Conservation (phyloP, 2,888 invertebrate genomes). For the Allophyes oxyacanthae region DNA sequence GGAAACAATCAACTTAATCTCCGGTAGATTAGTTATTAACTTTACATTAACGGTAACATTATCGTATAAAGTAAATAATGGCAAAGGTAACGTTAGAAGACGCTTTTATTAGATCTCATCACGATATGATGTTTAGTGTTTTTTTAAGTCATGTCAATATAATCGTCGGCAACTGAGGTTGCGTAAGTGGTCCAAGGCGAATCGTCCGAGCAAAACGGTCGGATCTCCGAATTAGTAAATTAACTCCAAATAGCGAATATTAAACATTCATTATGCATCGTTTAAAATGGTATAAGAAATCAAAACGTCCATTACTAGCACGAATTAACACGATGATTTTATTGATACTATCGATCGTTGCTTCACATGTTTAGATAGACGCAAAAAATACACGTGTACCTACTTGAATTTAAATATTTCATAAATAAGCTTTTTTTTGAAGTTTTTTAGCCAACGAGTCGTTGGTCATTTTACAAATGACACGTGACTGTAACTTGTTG, state of each 20-base stretch:
- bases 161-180: slow-evolving; percentile 62
- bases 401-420: no score
- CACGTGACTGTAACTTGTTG: no score
- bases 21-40: slow-evolving; percentile 16
- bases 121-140: slow-evolving; percentile 18
- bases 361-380: slow-evolving; percentile 5
- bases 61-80: slow-evolving; percentile 3
- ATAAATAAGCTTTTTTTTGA: no score
- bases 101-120: slow-evolving; percentile 1
- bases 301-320: slow-evolving; percentile 15
- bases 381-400: neutral
- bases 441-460: no score
- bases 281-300: slow-evolving; percentile 18
- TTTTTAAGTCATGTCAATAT: slow-evolving; percentile 49
- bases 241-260: slow-evolving; percentile 37
- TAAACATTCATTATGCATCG: slow-evolving; percentile 29
- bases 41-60: no score
- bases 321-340: slow-evolving; percentile 4
- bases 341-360: slow-evolving; percentile 7
- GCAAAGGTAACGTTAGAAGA: slow-evolving; percentile 5
- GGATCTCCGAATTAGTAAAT: slow-evolving; percentile 66
- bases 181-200: slow-evolving; percentile 81
- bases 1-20: slow-evolving; percentile 46
- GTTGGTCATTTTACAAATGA: no score
- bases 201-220: slow-evolving; percentile 68